phyloP scores from a whole-genome alignment of 2,113 vertebrate genomes.

The Furnarius figulus region DNA sequence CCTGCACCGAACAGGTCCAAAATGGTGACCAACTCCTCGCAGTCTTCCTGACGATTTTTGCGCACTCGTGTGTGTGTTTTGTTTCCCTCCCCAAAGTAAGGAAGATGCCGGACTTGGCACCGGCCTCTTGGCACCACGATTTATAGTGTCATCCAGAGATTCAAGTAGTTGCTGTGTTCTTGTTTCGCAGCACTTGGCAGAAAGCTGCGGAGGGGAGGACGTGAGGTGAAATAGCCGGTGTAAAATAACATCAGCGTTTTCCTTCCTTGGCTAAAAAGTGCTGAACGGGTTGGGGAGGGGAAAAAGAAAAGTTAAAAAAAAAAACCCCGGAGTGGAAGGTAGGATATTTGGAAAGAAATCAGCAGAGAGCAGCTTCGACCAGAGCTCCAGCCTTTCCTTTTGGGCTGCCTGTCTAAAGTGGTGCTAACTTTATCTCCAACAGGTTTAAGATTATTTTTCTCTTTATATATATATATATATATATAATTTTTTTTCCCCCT shows the following conservation, averaged over 20 bases:
- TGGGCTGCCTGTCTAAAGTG: conserved; percentile 58
- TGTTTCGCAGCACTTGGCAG: conserved; percentile 81
- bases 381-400: conserved; percentile 53
- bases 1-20: conserved; percentile 74
- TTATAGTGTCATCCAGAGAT: conserved; percentile 90
- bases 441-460: conserved; percentile 61
- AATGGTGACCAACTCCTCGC: conserved; percentile 74
- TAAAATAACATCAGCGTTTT: conserved; percentile 53
- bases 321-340: background rate
- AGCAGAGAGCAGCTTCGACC: background rate
- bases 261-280: conserved; percentile 56
- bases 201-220: conserved; percentile 66
- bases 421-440: conserved; percentile 68
- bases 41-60: conserved; percentile 40
- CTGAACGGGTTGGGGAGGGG: background rate
- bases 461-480: accelerated
- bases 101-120: conserved; percentile 88
- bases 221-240: conserved; percentile 70
- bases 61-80: background rate
- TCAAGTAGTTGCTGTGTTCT: conserved; percentile 84
- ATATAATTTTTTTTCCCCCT: conserved; percentile 35
- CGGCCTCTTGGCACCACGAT: conserved; percentile 82
- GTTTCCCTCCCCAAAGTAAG: conserved; percentile 61
- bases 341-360: conserved; percentile 49
- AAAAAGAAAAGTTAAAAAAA: background rate